A percentile compares a stretch with the other conserved stretches of the same genome.
Evolutionary conservation across 2,797 vertebrate genomes (phyloP).

Genomic region (Alcedo atthis): DNA sequence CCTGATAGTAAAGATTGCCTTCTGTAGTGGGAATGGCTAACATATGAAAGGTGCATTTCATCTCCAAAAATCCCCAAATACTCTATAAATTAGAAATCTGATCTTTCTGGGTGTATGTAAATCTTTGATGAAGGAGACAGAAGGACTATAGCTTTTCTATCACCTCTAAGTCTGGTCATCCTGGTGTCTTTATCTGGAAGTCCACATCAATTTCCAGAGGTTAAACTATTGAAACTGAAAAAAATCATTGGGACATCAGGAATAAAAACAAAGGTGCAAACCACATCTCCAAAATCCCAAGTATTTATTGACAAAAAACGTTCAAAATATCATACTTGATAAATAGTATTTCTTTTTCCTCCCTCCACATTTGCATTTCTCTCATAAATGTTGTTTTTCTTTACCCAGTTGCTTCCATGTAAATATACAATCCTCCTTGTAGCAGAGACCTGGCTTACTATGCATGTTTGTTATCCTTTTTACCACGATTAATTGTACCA

Average conservation of each 20-base stretch:
- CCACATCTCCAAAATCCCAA: not conserved
- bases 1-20: slow-evolving; percentile 14
- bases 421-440: not conserved
- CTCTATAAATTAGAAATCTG: slow-evolving; percentile 11
- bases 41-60: not conserved
- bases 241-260: not conserved
- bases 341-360: not conserved
- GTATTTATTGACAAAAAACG: not conserved
- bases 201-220: not conserved
- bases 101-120: not conserved
- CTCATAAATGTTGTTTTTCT: not conserved
- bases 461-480: not conserved
- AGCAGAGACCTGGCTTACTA: not conserved
- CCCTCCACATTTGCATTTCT: not conserved
- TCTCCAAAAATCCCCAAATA: not conserved
- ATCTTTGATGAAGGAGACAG: not conserved
- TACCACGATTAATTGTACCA: not conserved
- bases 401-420: not conserved
- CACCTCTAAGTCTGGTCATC: not conserved
- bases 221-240: not conserved
- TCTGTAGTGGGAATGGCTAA: not conserved
- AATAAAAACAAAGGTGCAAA: not conserved
- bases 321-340: not conserved
- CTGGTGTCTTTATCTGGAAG: not conserved
- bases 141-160: not conserved